Base-by-base conservation (phyloP, 2,113 vertebrate genomes). In the Colossoma macropomum region DNA sequence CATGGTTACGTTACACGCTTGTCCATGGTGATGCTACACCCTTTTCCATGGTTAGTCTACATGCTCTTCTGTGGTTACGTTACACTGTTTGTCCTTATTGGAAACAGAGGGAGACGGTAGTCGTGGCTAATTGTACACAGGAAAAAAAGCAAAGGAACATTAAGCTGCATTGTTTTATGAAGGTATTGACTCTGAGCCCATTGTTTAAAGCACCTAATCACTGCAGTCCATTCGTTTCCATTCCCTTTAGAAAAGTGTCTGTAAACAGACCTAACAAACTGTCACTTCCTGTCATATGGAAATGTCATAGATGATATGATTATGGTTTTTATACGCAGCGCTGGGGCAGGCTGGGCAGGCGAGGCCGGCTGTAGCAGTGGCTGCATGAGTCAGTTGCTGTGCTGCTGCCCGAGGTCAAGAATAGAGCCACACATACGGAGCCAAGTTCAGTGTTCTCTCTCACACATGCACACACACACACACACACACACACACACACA, bases 331-430 rank as follows among this genome's bases (percentile, higher is more conserved):
- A 77, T 2, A 34, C 27, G 28, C 27, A 56, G 1, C 48, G 5
- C 15, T 4, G 10, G 10, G 19, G n/a, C 30, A 69, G 30, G 17
- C 21, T 4, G 10, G 19, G n/a, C 30, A 69, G 30, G 17, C 21
- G 19, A n/a, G 66, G 25, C 75, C 2, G 60, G 13, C 60, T n/a
- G 25, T 13, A 68, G 27, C 77, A 69, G 27, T 21, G 23, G 21
- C 19, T 23, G 32, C 9, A 41, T 68, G 77, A 69, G 77, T 79
- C 77, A 69, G 77, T 79, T 50, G 12, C 76, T 66, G 76, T n/a
- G 12, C 63, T 78, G 62, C 27, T 68, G 28, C 45, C 45, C 16
- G 50, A 70, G 65, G 77, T 69, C 65, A 68, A 54, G 45, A 68
- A 68, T 54, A 56, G 28, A 77, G 8, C 30, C 16, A 70, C n/a